Percentiles rank a stretch among this genome's conserved stretches.
Evolutionary conservation across 2,888 invertebrate species (phyloP).

Genomic region (Yponomeuta cagnagella): DNA sequence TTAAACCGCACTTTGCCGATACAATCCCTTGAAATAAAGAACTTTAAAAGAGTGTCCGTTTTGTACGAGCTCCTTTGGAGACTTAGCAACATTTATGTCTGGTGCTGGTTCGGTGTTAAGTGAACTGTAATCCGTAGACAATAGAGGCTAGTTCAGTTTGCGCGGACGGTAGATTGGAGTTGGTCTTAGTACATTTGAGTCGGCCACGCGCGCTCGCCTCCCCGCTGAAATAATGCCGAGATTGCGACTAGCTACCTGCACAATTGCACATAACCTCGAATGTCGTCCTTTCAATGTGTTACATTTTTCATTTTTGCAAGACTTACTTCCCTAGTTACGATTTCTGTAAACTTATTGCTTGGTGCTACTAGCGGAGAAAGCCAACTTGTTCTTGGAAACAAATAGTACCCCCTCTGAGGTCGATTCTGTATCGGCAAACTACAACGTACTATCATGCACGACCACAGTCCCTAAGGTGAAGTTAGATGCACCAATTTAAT

Average conservation of each 20-base stretch:
- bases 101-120: neutral
- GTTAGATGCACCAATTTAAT: too few relatives aligned
- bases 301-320: conserved; percentile 17
- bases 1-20: conserved; percentile 69
- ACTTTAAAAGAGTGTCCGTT: conserved; percentile 63
- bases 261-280: conserved; percentile 16
- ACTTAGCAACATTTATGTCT: neutral
- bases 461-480: too few relatives aligned
- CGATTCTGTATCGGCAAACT: too few relatives aligned
- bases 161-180: neutral
- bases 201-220: conserved; percentile 25
- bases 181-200: conserved; percentile 16
- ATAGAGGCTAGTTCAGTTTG: conserved; percentile 2
- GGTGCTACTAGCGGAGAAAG: neutral
- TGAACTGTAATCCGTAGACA: neutral
- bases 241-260: conserved; percentile 34
- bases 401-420: neutral
- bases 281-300: conserved; percentile 16
- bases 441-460: too few relatives aligned
- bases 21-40: conserved; percentile 70
- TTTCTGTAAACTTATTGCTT: conserved; percentile 9
- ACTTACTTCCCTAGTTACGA: conserved; percentile 9
- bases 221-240: conserved; percentile 52
- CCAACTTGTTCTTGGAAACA: neutral
- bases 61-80: conserved; percentile 36